These are phyloP conservation scores for Temnothorax ravouxi DNA, from an alignment of 2,888 invertebrate species.

Conservation along the genomic window DNA sequence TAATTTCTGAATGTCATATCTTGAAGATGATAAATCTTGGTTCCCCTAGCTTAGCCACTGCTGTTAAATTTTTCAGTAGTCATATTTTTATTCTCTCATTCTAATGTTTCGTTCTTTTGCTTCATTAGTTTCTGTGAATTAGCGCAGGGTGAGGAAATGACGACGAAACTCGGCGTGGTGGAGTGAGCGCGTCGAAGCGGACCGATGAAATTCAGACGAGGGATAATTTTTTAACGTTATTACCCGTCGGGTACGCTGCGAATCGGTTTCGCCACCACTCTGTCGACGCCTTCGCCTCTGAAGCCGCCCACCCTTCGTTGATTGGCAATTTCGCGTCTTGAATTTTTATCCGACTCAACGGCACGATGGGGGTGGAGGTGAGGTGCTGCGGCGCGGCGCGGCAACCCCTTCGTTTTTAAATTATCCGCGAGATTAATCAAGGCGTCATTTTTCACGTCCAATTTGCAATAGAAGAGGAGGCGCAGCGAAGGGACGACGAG, in stretches of 20 bases:
- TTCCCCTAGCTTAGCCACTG: neutral
- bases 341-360: conserved; percentile 84
- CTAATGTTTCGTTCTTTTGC: conserved; percentile 8
- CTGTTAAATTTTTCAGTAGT: conserved; percentile 1
- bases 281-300: conserved; percentile 58
- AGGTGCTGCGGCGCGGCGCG: conserved; percentile 60
- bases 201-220: conserved; percentile 84
- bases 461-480: conserved; percentile 85
- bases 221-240: conserved; percentile 86
- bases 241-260: conserved; percentile 78
- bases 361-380: conserved; percentile 61
- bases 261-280: conserved; percentile 70
- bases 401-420: conserved; percentile 86
- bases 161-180: conserved; percentile 43
- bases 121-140: conserved; percentile 33
- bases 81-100: neutral
- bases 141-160: conserved; percentile 58
- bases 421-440: conserved; percentile 87
- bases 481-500: conserved; percentile 47
- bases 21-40: neutral
- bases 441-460: conserved; percentile 87
- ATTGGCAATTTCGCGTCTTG: conserved; percentile 87
- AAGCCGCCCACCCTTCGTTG: conserved; percentile 79
- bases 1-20: neutral
- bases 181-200: conserved; percentile 82